A percentile compares a stretch with the other conserved stretches of the same genome.
Conservation (phyloP, 1,140 invertebrate species). For the Druon quercuslanigerum region DNA sequence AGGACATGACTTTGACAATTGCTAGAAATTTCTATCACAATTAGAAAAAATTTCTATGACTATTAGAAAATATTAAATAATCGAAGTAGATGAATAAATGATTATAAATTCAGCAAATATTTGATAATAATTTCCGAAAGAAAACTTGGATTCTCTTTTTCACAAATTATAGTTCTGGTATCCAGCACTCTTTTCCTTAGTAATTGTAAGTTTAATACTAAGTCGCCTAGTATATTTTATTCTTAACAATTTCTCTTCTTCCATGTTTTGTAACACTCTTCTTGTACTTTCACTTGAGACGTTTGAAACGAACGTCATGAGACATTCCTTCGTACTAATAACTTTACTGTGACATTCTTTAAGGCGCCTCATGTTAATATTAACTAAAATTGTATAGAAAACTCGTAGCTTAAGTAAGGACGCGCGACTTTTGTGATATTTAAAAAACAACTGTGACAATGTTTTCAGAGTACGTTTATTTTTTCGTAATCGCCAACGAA, state of each 20-base stretch:
- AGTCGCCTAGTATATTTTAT: constrained; percentile 40
- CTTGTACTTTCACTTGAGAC: constrained; percentile 53
- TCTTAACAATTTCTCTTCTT: constrained; percentile 30
- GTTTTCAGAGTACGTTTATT: too few species aligned
- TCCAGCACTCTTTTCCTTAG: constrained; percentile 36
- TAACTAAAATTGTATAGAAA: constrained; percentile 35
- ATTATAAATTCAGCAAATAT: background rate
- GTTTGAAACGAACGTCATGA: constrained; percentile 57
- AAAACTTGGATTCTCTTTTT: constrained; percentile 31
- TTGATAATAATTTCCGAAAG: constrained; percentile 23
- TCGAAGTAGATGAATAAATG: background rate
- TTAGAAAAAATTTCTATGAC: constrained; percentile 3
- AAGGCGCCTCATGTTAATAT: constrained; percentile 61
- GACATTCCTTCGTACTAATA: constrained; percentile 69
- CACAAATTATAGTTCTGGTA: constrained; percentile 41
- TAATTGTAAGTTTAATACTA: constrained; percentile 34
- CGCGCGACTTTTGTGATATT: constrained; percentile 53
- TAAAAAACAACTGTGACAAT: constrained; percentile 14
- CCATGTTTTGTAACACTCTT: constrained; percentile 51
- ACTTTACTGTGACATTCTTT: constrained; percentile 71
- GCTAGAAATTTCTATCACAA: constrained; percentile 5
- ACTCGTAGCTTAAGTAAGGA: constrained; percentile 27
- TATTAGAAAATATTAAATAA: background rate
- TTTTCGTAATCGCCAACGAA: background rate
- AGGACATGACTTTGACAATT: background rate